phyloP scores from a whole-genome alignment of 2,888 invertebrate species.

The Drosophila mayaguana region DNA sequence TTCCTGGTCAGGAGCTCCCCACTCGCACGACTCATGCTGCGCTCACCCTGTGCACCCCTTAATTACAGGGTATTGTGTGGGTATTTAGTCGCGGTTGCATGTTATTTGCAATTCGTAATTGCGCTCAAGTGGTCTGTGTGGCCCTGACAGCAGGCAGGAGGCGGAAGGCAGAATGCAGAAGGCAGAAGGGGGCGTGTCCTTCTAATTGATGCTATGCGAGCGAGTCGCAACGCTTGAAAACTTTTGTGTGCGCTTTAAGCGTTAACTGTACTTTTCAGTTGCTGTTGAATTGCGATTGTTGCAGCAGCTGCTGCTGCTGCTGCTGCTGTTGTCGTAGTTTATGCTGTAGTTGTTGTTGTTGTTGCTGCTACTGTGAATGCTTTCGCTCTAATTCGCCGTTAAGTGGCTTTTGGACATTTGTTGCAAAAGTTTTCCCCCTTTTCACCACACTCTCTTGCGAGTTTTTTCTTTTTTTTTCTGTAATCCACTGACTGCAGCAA shows the following conservation, averaged over 20 bases:
- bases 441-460: too few species aligned
- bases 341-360: not conserved
- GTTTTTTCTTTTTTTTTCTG: not conserved
- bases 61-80: slow-evolving; percentile 1
- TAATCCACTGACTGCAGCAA: slow-evolving; percentile 24
- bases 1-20: not conserved
- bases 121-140: slow-evolving; percentile 6
- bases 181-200: slow-evolving; percentile 9
- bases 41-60: too few species aligned
- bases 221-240: slow-evolving; percentile 56
- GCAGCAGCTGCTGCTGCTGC: not conserved
- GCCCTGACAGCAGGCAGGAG: not conserved
- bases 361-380: slow-evolving; percentile 39
- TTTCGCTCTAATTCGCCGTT: slow-evolving; percentile 76
- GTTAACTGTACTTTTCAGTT: slow-evolving; percentile 64
- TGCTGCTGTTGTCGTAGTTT: slow-evolving; percentile 2
- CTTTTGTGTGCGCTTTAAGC: slow-evolving; percentile 67
- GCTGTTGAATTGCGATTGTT: not conserved
- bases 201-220: slow-evolving; percentile 46
- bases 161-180: too few species aligned
- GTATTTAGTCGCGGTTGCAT: not conserved
- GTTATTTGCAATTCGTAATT: slow-evolving; percentile 21
- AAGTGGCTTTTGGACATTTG: slow-evolving; percentile 79
- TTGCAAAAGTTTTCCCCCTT: slow-evolving; percentile 57
- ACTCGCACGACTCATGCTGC: not conserved